These are phyloP conservation scores for Stegana nigrithorax DNA, from an alignment of 2,888 invertebrate genomes.

Conservation along the genomic window DNA sequence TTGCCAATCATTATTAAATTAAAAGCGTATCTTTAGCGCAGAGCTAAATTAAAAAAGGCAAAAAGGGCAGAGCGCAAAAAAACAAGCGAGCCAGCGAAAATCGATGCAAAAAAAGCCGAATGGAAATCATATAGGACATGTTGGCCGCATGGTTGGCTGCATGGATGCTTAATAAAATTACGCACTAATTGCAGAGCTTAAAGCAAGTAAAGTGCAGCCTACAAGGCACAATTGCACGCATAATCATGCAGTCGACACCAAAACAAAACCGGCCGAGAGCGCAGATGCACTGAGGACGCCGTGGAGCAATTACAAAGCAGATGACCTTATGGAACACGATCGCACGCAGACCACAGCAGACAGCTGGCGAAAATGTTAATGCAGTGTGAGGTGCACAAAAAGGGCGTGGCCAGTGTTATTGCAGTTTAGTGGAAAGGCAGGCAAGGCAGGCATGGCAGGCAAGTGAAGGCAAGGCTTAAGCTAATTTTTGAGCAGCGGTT, in stretches of 20 bases:
- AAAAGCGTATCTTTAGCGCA: not conserved
- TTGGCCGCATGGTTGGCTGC: not conserved
- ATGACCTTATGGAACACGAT: not conserved
- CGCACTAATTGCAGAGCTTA: not conserved
- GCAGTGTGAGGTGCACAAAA: conserved; percentile 50
- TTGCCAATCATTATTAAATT: not conserved
- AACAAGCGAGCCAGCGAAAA: not conserved
- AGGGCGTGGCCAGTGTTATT: conserved; percentile 40
- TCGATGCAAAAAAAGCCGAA: too few relatives aligned
- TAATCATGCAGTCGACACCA: conserved; percentile 1
- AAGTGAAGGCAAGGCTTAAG: not conserved
- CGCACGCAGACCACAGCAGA: not conserved
- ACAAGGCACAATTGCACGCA: not conserved
- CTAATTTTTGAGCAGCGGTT: not conserved
- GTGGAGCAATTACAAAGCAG: not conserved
- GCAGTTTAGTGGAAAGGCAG: conserved; percentile 11
- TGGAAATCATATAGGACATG: too few relatives aligned
- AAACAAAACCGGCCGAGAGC: not conserved
- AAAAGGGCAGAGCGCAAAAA: not conserved
- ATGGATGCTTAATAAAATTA: conserved; percentile 5
- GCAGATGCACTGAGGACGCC: conserved; percentile 11
- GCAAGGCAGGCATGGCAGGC: too few relatives aligned
- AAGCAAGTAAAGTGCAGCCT: not conserved
- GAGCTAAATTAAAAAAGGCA: conserved; percentile 7
- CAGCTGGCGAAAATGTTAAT: conserved; percentile 39